Percentiles rank a stretch among this genome's conserved stretches.
These are phyloP conservation scores for Chromobotia macracanthus DNA, from an alignment of 2,797 vertebrate genomes.

Conservation along the genomic window DNA sequence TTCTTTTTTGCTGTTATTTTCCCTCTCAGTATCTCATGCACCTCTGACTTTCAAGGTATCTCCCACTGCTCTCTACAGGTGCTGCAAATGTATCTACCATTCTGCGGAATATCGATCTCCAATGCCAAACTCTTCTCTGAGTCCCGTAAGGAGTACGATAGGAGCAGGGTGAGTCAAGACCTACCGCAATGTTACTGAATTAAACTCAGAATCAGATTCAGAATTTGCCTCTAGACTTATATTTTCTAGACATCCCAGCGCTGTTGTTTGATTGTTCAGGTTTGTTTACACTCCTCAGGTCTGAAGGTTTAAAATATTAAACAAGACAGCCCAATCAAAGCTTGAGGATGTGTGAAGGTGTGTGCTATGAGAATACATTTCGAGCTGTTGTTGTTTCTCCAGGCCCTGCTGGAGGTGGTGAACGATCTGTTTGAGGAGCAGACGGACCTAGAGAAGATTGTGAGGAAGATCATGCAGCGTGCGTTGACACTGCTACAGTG, in stretches of 20 bases:
- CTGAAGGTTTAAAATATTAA: conserved; percentile 25
- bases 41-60: conserved; percentile 11
- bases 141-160: conserved; percentile 82
- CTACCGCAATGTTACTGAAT: conserved; percentile 39
- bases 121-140: conserved; percentile 81
- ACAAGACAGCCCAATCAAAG: background rate
- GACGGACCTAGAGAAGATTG: conserved; percentile 98
- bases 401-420: conserved; percentile 97
- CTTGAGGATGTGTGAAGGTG: conserved; percentile 3
- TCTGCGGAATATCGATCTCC: conserved; percentile 79
- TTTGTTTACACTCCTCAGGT: conserved; percentile 26
- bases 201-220: conserved; percentile 19
- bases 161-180: conserved; percentile 72
- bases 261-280: conserved; percentile 26
- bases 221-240: conserved; percentile 25
- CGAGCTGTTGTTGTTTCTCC: conserved; percentile 53
- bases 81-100: conserved; percentile 80
- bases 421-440: conserved; percentile 99
- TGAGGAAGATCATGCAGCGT: conserved; percentile 99
- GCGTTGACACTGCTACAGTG: conserved; percentile 95
- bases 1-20: background rate
- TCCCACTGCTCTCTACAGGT: conserved; percentile 59
- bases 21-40: background rate
- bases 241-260: background rate
- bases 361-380: conserved; percentile 22